These are phyloP conservation scores for Coturnix japonica DNA, from an alignment of 2,113 vertebrate species.

Conservation along the genomic window DNA sequence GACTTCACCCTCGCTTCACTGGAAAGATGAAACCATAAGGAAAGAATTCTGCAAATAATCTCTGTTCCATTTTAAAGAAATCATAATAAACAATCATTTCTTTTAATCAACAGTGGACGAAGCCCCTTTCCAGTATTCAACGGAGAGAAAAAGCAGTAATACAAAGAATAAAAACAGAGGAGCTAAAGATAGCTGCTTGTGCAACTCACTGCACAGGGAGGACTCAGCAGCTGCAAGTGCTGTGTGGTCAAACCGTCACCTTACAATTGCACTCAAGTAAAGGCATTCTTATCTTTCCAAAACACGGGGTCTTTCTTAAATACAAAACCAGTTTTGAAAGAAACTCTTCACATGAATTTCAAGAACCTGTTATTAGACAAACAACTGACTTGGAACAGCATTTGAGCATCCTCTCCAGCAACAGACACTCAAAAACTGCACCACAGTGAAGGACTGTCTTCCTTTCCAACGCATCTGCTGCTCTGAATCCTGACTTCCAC, in stretches of 20 bases:
- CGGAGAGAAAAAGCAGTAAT: neutral
- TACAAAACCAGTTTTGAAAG: neutral
- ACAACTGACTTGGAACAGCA: neutral
- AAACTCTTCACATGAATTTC: neutral
- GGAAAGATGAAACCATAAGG: neutral
- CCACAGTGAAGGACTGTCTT: neutral
- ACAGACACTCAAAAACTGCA: neutral
- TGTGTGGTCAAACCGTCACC: neutral
- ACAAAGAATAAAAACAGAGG: neutral
- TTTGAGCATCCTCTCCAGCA: neutral
- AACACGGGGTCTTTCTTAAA: neutral
- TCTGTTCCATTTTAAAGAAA: neutral
- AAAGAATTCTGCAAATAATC: neutral
- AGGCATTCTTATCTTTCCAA: neutral
- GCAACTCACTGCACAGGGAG: fast-evolving
- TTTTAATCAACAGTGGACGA: neutral
- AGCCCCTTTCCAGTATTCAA: neutral
- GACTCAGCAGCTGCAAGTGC: fast-evolving
- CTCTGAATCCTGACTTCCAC: neutral
- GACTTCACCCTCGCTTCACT: neutral
- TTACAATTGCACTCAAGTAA: neutral
- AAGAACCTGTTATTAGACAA: neutral
- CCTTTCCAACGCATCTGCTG: neutral
- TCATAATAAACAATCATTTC: neutral
- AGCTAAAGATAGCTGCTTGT: neutral